Conservation (phyloP, 2,888 invertebrate genomes). For the Macrophya annulata region DNA sequence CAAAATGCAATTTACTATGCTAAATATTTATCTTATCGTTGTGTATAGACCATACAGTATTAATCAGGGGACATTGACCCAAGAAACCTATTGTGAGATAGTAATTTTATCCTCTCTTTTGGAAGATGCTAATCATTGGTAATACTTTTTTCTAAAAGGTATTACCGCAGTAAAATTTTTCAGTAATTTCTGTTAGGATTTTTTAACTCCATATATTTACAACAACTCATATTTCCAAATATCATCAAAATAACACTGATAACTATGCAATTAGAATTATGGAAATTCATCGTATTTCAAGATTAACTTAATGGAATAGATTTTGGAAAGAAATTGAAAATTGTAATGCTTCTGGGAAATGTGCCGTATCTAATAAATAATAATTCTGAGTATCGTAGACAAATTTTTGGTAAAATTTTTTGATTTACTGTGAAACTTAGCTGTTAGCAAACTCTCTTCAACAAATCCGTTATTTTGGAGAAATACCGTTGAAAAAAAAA, state of each 20-base stretch:
- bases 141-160: background rate
- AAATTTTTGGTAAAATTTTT: background rate
- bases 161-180: background rate
- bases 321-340: background rate
- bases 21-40: background rate
- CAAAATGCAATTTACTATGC: slow-evolving; percentile 25
- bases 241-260: too few species aligned
- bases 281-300: too few species aligned
- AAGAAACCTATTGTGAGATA: background rate
- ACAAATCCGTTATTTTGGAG: background rate
- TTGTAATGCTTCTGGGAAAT: slow-evolving; percentile 40
- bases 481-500: background rate
- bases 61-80: background rate
- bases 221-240: background rate
- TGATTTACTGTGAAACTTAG: background rate
- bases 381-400: background rate
- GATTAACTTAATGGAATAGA: too few species aligned
- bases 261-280: too few species aligned
- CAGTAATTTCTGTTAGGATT: background rate
- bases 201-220: background rate
- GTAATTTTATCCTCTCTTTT: background rate
- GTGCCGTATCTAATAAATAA: background rate
- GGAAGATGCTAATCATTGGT: background rate
- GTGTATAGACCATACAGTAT: background rate
- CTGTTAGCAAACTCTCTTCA: background rate